Evolutionary conservation across 2,888 invertebrate species (phyloP).

Genomic region (Aleiodes alternator): DNA sequence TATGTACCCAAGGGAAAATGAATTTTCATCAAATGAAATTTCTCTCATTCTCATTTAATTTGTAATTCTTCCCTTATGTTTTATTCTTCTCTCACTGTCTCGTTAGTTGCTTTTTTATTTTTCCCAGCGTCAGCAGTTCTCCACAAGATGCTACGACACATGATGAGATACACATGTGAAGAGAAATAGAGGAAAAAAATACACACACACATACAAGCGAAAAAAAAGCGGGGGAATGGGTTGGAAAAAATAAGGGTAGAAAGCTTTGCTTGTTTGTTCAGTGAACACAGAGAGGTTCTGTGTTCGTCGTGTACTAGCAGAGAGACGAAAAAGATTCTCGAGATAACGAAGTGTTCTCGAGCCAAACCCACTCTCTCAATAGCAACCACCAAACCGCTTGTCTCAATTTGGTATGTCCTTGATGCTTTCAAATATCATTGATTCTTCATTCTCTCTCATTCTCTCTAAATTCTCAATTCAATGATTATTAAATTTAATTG

Average conservation of each 20-base stretch:
- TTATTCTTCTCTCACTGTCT: conserved; percentile 12
- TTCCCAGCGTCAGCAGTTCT: conserved; percentile 16
- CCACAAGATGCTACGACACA: conserved; percentile 7
- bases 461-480: neutral
- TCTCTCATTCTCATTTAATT: conserved; percentile 27
- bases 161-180: neutral
- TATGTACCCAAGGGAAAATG: neutral
- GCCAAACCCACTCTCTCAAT: conserved; percentile 13
- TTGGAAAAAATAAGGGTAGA: conserved; percentile 7
- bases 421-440: conserved; percentile 41
- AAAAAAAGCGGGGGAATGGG: neutral
- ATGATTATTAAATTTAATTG: conserved; percentile 2
- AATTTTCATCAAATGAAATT: neutral
- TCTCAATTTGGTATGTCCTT: conserved; percentile 43
- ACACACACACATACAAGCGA: neutral
- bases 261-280: conserved; percentile 27
- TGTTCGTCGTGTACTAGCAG: conserved; percentile 21
- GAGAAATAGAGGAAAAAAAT: neutral
- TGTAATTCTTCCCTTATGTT: conserved; percentile 10
- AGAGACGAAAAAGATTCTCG: conserved; percentile 27
- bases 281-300: neutral
- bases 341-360: conserved; percentile 38
- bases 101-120: neutral
- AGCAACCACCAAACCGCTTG: conserved; percentile 27
- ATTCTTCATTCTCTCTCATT: conserved; percentile 38